Evolutionary conservation across 2,888 invertebrate genomes (phyloP).

Genomic region (Anorthoa munda): DNA sequence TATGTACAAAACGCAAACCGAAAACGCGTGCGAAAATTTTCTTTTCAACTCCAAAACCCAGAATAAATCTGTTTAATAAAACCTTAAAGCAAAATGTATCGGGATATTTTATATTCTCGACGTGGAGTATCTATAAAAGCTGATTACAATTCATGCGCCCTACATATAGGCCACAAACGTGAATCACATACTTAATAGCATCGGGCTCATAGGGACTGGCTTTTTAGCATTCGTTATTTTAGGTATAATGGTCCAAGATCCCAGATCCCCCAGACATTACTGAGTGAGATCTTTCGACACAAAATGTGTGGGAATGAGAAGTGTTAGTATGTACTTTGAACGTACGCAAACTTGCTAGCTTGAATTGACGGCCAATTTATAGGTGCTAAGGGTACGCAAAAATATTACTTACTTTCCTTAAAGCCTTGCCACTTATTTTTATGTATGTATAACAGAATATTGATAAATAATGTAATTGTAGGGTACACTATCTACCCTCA

Average conservation of each 20-base stretch:
- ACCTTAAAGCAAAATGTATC: conserved; percentile 54
- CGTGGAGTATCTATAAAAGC: conserved; percentile 55
- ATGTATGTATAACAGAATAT: too few relatives aligned
- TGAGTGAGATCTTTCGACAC: too few relatives aligned
- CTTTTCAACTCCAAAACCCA: conserved; percentile 55
- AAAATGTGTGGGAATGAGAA: too few relatives aligned
- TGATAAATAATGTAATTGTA: too few relatives aligned
- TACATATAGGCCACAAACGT: conserved; percentile 54
- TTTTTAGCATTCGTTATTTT: conserved; percentile 22
- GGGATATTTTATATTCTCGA: conserved; percentile 59
- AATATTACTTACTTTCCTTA: too few relatives aligned
- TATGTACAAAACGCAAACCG: conserved; percentile 21
- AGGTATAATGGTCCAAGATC: not conserved
- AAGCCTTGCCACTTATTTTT: too few relatives aligned
- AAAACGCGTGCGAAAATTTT: conserved; percentile 39
- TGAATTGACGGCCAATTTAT: too few relatives aligned
- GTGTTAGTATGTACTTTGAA: too few relatives aligned
- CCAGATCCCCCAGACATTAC: too few relatives aligned
- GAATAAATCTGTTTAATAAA: conserved; percentile 59
- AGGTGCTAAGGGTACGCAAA: too few relatives aligned
- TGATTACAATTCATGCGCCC: conserved; percentile 63
- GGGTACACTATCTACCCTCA: too few relatives aligned
- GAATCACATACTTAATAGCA: conserved; percentile 53
- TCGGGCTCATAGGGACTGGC: conserved; percentile 20
- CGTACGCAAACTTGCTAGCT: too few relatives aligned